Base-by-base conservation (phyloP, 2,113 vertebrate species). In the Embiotoca jacksoni region DNA sequence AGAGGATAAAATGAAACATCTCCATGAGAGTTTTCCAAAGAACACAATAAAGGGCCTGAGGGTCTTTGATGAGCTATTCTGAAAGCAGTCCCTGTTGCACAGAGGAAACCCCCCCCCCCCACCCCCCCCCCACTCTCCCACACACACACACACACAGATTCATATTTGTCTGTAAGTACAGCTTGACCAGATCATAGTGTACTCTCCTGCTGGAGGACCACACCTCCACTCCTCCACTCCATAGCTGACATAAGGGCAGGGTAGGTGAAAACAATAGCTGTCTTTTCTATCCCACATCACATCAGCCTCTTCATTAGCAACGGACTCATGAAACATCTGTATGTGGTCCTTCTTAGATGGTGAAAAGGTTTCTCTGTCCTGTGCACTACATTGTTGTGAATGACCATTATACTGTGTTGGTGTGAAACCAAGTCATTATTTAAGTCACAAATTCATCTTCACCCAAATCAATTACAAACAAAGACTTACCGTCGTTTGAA, bases 221-320 rank as follows among this genome's bases (percentile, higher is more conserved):
- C 84, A 88, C 89, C 83, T 86, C 76, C 80, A 83, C 69, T 60
- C 89, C 83, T 86, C 76, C 80, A 83, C 69, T 60, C 41, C 70
- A 85, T 83, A 89, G 79, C 89, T 89, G 87, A 78, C 73, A 78
- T 31, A 35, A 31, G 75, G 77, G 76, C 68, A 70, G 81, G 73
- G 71, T 23, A 5, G 47, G 58, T 1, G 31, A 85, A 82, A 83
- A 92, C 89, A 92, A 92, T 80, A 71, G 81, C 70, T n/a, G 14
- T 56, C 70, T 89, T 80, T 80, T 77, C n/a, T 65, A 75, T 77
- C 74, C 77, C 71, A 75, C 83, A 76, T 63, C 59, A 86, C 67
- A 81, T 72, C 53, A 10, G 11, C 65, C 10, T 16, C 75, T 54
- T 76, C 50, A 66, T 69, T 77, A 31, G 39, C 58, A 65, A 55